Percentiles rank a stretch among this genome's conserved stretches.
Evolutionary conservation across 2,888 invertebrate species (phyloP).

Genomic region (Habroteleia sp.): DNA sequence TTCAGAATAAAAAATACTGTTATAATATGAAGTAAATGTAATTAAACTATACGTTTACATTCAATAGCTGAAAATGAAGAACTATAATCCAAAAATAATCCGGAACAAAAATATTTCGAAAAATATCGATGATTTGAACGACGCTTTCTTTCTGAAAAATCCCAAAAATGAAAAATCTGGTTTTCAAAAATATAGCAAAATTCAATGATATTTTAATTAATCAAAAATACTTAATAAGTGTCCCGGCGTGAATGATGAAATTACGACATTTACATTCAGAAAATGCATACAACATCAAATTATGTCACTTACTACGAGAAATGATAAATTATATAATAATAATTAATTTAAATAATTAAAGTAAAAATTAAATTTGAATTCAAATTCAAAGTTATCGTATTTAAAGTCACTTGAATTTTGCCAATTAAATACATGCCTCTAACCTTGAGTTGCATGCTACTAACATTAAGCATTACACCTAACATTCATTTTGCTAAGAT

Average conservation of each 20-base stretch:
- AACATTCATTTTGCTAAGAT: constrained; percentile 10
- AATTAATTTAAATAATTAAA: background rate
- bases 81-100: constrained; percentile 27
- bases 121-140: too few species aligned
- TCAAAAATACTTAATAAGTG: too few species aligned
- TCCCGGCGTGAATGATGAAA: background rate
- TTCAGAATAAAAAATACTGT: constrained; percentile 41
- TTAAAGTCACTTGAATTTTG: too few species aligned
- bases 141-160: constrained; percentile 45
- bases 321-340: background rate
- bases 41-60: constrained; percentile 19
- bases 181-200: constrained; percentile 18
- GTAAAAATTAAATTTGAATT: background rate
- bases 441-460: background rate
- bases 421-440: constrained; percentile 17
- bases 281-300: constrained; percentile 37
- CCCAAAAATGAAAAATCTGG: constrained; percentile 20
- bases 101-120: constrained; percentile 16
- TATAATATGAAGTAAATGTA: too few species aligned
- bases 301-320: too few species aligned
- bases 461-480: constrained; percentile 1
- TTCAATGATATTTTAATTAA: too few species aligned
- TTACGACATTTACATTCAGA: constrained; percentile 39
- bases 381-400: too few species aligned
- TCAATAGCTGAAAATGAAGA: constrained; percentile 14